Conservation (phyloP, 1,140 invertebrate species). For the Polypedilum vanderplanki region DNA sequence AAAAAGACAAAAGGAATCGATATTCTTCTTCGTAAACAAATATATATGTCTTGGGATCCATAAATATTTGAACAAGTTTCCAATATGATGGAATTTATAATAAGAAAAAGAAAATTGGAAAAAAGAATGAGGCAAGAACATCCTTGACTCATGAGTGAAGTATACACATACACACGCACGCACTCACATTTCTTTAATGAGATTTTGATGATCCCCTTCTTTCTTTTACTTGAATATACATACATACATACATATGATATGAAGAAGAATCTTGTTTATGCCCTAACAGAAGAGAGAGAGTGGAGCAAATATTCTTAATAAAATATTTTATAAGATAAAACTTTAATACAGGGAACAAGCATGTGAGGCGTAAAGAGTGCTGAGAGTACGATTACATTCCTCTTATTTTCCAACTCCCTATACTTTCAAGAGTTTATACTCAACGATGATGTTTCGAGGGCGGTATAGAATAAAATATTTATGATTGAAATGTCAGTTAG, state of each 20-base stretch:
- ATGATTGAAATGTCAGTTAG: conserved; percentile 18
- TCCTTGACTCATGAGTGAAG: not conserved
- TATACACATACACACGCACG: not conserved
- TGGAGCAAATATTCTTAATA: conserved; percentile 12
- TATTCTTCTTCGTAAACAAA: conserved; percentile 24
- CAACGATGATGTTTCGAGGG: not conserved
- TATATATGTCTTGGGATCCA: conserved; percentile 21
- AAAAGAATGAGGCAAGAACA: not conserved
- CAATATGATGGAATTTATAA: conserved; percentile 27
- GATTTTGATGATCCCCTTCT: conserved; percentile 24
- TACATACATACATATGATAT: too few species aligned
- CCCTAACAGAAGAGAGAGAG: not conserved
- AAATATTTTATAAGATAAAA: conserved; percentile 25
- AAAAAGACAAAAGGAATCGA: not conserved
- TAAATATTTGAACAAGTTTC: conserved; percentile 26
- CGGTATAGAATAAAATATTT: not conserved
- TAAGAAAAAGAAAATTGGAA: not conserved
- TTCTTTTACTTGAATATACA: not conserved
- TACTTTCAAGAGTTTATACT: not conserved
- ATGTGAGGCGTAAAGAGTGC: not conserved
- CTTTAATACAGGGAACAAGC: not conserved
- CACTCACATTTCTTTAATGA: not conserved
- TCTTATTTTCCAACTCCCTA: conserved; percentile 1
- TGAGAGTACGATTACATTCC: not conserved
- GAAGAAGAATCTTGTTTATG: not conserved